Conservation (phyloP, 2,888 invertebrate species). For the Plebejus argus region DNA sequence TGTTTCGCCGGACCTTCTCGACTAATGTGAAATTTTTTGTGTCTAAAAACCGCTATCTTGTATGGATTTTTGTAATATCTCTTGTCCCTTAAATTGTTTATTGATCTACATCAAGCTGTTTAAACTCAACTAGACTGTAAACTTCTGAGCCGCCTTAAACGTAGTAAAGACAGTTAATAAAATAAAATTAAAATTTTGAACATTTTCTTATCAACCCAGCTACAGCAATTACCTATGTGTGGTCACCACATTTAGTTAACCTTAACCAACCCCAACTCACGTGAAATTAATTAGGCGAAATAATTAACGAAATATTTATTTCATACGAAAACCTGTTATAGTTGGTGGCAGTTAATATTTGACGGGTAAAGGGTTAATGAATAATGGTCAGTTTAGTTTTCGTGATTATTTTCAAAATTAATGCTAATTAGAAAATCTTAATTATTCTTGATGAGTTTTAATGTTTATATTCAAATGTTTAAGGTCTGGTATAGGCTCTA, state of each 20-base stretch:
- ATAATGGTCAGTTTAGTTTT: slow-evolving; percentile 69
- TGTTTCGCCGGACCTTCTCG: neutral
- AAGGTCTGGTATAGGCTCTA: neutral
- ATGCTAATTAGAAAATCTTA: slow-evolving; percentile 24
- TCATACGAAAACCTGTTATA: slow-evolving; percentile 7
- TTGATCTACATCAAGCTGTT: no score
- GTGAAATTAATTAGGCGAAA: slow-evolving; percentile 23
- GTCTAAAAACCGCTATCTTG: no score
- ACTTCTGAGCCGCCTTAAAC: no score
- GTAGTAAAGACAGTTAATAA: no score
- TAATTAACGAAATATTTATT: slow-evolving; percentile 20
- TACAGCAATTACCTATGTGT: neutral
- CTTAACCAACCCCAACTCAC: neutral
- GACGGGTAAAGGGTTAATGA: slow-evolving; percentile 53
- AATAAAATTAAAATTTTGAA: no score
- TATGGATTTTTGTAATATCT: no score
- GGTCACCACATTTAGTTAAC: neutral
- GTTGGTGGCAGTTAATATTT: slow-evolving; percentile 1
- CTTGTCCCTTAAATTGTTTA: no score
- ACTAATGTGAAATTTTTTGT: neutral
- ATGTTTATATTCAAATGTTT: slow-evolving; percentile 15
- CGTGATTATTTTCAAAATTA: slow-evolving; percentile 38
- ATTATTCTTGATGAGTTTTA: slow-evolving; percentile 4
- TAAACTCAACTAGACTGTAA: no score
- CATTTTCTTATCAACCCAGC: neutral